These are phyloP conservation scores for Andrena trimmerana DNA, from an alignment of 2,888 invertebrate genomes.

Conservation along the genomic window DNA sequence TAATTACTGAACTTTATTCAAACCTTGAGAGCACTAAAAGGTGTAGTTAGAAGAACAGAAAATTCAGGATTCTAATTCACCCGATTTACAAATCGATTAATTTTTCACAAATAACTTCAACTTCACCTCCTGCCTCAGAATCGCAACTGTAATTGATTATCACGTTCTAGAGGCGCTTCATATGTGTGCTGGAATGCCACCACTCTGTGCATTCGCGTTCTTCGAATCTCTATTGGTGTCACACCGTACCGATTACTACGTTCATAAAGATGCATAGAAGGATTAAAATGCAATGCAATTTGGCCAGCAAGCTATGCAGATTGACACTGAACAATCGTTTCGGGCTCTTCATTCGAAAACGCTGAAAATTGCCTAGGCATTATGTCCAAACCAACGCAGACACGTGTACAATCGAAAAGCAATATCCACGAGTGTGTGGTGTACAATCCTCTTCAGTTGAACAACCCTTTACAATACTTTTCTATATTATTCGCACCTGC, in stretches of 20 bases:
- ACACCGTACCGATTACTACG: not conserved
- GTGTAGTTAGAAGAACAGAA: not conserved
- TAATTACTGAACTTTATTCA: not conserved
- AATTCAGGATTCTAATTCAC: not conserved
- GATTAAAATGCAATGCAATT: slow-evolving; percentile 29
- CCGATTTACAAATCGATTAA: not conserved
- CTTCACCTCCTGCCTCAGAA: not conserved
- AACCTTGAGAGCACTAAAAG: not conserved
- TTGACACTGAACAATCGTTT: slow-evolving; percentile 6
- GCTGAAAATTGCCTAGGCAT: not conserved
- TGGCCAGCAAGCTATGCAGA: slow-evolving; percentile 9
- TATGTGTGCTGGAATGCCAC: too few species aligned
- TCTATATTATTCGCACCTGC: too few species aligned
- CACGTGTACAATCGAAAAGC: not conserved
- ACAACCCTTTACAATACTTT: too few species aligned
- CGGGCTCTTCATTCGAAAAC: not conserved
- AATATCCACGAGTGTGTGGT: not conserved
- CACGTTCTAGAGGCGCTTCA: not conserved
- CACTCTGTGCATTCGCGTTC: not conserved
- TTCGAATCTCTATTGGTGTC: not conserved
- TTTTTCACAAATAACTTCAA: too few species aligned
- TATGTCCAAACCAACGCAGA: not conserved
- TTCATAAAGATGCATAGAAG: slow-evolving; percentile 30
- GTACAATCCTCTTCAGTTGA: too few species aligned
- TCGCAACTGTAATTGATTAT: not conserved